Evolutionary conservation across 2,888 invertebrate genomes (phyloP), one percentile per base, ranked within the genome.

Genomic region (Laspeyria flexula): DNA sequence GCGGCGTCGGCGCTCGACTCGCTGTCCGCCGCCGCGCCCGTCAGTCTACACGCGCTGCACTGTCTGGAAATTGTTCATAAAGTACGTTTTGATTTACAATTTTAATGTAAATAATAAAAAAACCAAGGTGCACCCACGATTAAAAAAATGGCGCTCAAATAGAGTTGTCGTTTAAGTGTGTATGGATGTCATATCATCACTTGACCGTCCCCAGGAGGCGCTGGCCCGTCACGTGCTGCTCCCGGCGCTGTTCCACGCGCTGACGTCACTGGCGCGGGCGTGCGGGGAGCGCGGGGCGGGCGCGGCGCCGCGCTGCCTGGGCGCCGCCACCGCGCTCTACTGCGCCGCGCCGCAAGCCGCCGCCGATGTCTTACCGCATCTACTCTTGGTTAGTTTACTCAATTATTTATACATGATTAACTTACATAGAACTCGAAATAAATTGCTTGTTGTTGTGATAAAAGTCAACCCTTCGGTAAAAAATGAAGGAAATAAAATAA

Each of bases 21-120:
- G 3, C 57, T 85, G 1, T 67, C 78, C 11, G 43, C 77, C 27
- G 56, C 74, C 95, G 98, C 77, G 93, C 98, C 86, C 93, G 97
- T 67, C 94, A 94, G 96, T 41, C 94, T 96, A 40, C 98, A 98
- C 78, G 95, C 96, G 30, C 94, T 96, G 68, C 97, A 97, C 77
- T 96, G 97, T 54, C 95, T 99, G 84, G 97, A 98, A 64, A 94
- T 96, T 18, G 93, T 99, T 43, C 97, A 97, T 76, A 97, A 97
- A 93, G 96, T 96, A 57, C 10, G 29, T 9, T 12, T 23, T 5
- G 4, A 25, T 6, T n/a, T n/a, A n/a, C n/a, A n/a, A n/a, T n/a
- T n/a, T n/a, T n/a, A n/a, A n/a, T n/a, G n/a, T n/a, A n/a, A n/a
- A n/a, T n/a, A n/a, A n/a, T n/a, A n/a, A n/a, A n/a, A n/a, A n/a